phyloP scores from a whole-genome alignment of 1,140 invertebrate genomes.

The Bombus consobrinus region DNA sequence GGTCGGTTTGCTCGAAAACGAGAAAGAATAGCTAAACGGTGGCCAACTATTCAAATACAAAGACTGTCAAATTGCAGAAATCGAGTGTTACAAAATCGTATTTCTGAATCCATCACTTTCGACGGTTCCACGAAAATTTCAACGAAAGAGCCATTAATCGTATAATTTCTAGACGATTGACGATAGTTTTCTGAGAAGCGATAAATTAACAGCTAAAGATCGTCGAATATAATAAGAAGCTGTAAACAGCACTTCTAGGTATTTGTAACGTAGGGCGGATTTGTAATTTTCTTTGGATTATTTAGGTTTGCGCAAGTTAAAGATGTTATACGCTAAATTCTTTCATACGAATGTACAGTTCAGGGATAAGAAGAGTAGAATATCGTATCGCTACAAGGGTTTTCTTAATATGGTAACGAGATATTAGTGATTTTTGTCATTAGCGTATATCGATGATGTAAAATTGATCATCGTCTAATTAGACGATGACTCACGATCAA shows the following conservation, averaged over 20 bases:
- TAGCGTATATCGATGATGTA: neutral
- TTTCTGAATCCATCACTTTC: neutral
- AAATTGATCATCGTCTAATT: neutral
- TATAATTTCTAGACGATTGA: neutral
- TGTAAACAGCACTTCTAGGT: no score
- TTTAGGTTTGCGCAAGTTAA: no score
- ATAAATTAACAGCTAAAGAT: neutral
- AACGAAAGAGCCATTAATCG: neutral
- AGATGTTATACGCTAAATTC: no score
- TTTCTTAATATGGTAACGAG: neutral
- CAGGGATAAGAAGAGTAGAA: no score
- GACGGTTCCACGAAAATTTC: neutral
- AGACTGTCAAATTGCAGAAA: neutral
- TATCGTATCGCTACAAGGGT: neutral
- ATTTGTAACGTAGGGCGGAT: no score
- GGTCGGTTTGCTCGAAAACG: neutral
- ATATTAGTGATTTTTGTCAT: neutral
- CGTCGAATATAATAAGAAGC: neutral
- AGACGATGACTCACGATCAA: constrained; percentile 31
- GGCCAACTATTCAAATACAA: constrained; percentile 7
- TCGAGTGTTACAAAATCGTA: neutral
- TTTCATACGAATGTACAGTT: rapidly evolving
- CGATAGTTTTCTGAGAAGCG: neutral
- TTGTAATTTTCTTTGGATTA: no score
- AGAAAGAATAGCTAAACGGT: neutral